A percentile compares a stretch with the other conserved stretches of the same genome.
Evolutionary conservation across 1,140 invertebrate species (phyloP).

Genomic region (Harlomillsia oculata): DNA sequence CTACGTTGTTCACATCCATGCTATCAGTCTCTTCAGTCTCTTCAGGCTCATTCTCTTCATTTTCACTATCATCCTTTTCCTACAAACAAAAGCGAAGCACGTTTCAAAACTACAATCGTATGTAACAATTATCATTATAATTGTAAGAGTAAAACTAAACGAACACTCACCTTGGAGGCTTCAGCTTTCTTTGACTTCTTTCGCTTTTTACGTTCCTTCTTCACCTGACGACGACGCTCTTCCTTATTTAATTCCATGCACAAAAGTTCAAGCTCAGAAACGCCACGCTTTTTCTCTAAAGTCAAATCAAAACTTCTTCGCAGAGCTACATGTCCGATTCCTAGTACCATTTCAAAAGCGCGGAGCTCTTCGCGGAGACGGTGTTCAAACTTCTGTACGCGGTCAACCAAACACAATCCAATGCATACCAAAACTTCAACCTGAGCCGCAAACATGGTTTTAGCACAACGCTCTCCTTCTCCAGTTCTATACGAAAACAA

Average conservation of each 20-base stretch:
- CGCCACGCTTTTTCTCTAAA: constrained; percentile 76
- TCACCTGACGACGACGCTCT: constrained; percentile 68
- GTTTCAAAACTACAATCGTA: too few species aligned
- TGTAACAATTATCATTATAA: too few species aligned
- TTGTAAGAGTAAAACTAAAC: too few species aligned
- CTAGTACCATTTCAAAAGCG: constrained; percentile 80
- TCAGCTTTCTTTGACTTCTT: constrained; percentile 78
- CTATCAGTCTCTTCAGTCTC: too few species aligned
- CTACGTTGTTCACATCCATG: too few species aligned
- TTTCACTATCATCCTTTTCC: too few species aligned
- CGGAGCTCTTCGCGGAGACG: constrained; percentile 78
- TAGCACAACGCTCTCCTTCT: constrained; percentile 78
- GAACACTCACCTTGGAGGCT: constrained; percentile 48
- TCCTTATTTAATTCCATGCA: constrained; percentile 72
- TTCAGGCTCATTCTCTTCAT: too few species aligned
- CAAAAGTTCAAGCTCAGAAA: constrained; percentile 71
- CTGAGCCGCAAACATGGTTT: constrained; percentile 88
- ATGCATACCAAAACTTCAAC: constrained; percentile 88
- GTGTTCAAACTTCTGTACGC: constrained; percentile 72
- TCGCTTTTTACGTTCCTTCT: constrained; percentile 75
- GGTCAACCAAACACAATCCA: constrained; percentile 80
- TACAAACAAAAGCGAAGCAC: too few species aligned
- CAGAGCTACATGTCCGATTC: constrained; percentile 73
- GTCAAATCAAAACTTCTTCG: constrained; percentile 77
- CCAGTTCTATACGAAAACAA: constrained; percentile 43